Base-by-base conservation (phyloP, 2,888 invertebrate species). In the Caenorhabditis afra region DNA sequence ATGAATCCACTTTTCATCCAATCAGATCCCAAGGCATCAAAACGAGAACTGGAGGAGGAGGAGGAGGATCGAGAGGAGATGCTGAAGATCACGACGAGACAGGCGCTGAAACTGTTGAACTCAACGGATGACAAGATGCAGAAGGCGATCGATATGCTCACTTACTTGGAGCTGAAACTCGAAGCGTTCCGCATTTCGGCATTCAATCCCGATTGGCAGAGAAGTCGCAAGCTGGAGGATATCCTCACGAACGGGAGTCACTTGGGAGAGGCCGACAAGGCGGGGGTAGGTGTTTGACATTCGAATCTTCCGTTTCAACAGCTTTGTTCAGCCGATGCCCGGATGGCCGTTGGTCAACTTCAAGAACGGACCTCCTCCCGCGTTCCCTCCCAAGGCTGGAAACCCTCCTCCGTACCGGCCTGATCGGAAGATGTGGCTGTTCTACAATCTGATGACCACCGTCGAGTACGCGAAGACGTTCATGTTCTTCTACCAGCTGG, bases 381-480 rank as follows among this genome's bases (percentile, higher is more conserved):
- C 45, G 5, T 29, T 47, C n/a, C 18, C 41, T 8, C 35, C 55
- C 4, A 14, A 16, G 0, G 37, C 37, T 16, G 45, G 62, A 3
- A 29, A 29, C n/a, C 53, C 62, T 18, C 70, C 70, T 0, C 18
- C 45, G 11, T 35, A 62, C 16, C n/a, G 44, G 8, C 49, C 59
- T 2, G 45, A 59, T 22, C 52, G 55, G 58, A 71, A 70, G 41
- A 39, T 52, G 11, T 71, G 77, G 71, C 44, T 78, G 14, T 61
- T 52, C 20, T 71, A 58, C 20, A 62, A 71, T 49, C 22, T 78
- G 29, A 16, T 77, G 49, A 41, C 77, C 1, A 78, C 45, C 11
- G 37, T 78, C 2, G 77, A 78, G n/a, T 78, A 78, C 23, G 65
- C 61, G 1, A 78, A 78, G 18, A 78, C 77, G 0, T 78, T 78